phyloP scores from a whole-genome alignment of 2,113 vertebrate species.

The Dipodomys ordii region DNA sequence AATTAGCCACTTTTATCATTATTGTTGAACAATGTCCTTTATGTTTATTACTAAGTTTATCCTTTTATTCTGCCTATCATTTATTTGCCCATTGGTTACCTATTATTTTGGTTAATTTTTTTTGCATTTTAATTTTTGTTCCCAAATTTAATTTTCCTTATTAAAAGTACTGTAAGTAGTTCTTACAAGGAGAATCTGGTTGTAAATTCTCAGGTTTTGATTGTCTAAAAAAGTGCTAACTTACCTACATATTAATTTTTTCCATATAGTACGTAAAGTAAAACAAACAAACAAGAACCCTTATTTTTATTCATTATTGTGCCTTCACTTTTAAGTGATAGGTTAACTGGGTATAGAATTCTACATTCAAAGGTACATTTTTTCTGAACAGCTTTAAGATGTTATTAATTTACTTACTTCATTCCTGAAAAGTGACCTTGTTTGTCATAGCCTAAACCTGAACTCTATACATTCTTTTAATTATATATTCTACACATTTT shows the following conservation, averaged over 20 bases:
- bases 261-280: background rate
- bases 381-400: conserved; percentile 1
- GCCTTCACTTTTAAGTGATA: conserved; percentile 45
- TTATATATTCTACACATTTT: too few relatives aligned
- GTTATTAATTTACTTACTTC: background rate
- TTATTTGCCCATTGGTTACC: background rate
- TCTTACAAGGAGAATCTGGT: background rate
- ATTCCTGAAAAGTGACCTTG: background rate
- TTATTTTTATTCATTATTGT: conserved; percentile 12
- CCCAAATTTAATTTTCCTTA: conserved; percentile 8
- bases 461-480: background rate
- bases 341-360: conserved; percentile 71
- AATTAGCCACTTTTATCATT: conserved; percentile 15
- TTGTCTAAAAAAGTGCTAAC: background rate
- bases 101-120: background rate
- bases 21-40: background rate
- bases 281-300: background rate
- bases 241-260: conserved; percentile 33
- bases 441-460: background rate
- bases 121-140: background rate
- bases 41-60: background rate
- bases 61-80: background rate
- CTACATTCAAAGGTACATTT: background rate
- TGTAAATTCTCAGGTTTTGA: background rate
- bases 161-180: background rate